phyloP scores from a whole-genome alignment of 2,888 invertebrate species.

The Ennomos fuscantarius region DNA sequence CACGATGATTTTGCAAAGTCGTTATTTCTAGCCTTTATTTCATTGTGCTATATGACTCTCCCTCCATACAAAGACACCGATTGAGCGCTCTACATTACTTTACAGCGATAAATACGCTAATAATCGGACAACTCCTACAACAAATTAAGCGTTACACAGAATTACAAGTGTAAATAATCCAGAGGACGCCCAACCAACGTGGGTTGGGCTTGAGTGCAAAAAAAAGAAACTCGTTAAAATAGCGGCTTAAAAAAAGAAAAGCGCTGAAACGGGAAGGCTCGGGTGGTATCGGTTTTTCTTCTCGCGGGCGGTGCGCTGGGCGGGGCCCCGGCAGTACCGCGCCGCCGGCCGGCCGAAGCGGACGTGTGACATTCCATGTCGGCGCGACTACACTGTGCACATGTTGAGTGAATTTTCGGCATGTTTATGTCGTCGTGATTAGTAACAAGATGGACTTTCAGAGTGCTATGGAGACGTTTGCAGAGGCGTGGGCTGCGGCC shows the following conservation, averaged over 20 bases:
- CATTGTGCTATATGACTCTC: neutral
- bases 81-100: neutral
- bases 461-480: conserved; percentile 99
- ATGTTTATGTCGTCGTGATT: conserved; percentile 82
- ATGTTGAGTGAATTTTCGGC: conserved; percentile 77
- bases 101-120: conserved; percentile 19
- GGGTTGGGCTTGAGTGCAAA: conserved; percentile 75
- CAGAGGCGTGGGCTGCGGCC: conserved; percentile 98
- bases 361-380: conserved; percentile 61
- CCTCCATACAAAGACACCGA: conserved; percentile 4
- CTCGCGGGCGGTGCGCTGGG: conserved; percentile 80
- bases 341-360: conserved; percentile 86
- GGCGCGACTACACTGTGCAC: conserved; percentile 59
- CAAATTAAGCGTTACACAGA: conserved; percentile 75
- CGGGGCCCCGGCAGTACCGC: conserved; percentile 85
- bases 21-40: conserved; percentile 4
- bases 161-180: conserved; percentile 85
- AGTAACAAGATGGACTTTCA: conserved; percentile 95
- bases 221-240: conserved; percentile 83
- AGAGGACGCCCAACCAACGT: conserved; percentile 81
- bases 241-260: conserved; percentile 84
- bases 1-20: conserved; percentile 4
- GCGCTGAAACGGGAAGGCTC: conserved; percentile 84
- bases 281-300: conserved; percentile 83
- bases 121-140: conserved; percentile 65